Percentiles rank a stretch among this genome's conserved stretches.
Conservation (phyloP, 2,113 vertebrate genomes). For the Nanorana parkeri region DNA sequence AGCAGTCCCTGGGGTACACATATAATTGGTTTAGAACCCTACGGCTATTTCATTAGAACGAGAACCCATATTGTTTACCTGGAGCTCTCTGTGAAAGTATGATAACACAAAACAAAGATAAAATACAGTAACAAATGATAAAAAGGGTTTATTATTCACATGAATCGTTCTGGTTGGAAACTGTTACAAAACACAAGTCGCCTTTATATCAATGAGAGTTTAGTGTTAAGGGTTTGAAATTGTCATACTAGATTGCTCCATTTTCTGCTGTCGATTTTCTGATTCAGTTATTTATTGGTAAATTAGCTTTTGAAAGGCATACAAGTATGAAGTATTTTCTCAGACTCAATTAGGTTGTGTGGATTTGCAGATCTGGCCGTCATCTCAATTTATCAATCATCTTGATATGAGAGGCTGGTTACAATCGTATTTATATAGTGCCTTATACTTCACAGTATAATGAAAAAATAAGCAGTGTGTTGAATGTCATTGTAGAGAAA, state of each 20-base stretch:
- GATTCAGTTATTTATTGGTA: slow-evolving; percentile 44
- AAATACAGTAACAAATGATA: neutral
- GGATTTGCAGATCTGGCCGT: slow-evolving; percentile 20
- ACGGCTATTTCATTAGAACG: too few relatives aligned
- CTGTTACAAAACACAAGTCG: neutral
- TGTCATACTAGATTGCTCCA: slow-evolving; percentile 27
- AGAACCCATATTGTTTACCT: neutral
- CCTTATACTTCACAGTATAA: neutral
- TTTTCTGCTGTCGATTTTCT: slow-evolving; percentile 45
- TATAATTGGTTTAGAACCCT: too few relatives aligned
- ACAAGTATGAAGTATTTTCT: slow-evolving; percentile 14
- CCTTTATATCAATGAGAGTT: slow-evolving; percentile 31
- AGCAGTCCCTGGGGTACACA: too few relatives aligned
- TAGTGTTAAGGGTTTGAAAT: slow-evolving; percentile 15
- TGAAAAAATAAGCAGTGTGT: neutral
- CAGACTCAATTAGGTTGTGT: slow-evolving; percentile 21
- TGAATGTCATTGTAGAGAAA: slow-evolving; percentile 1
- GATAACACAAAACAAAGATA: neutral
- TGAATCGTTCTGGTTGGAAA: slow-evolving; percentile 12
- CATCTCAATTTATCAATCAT: slow-evolving; percentile 27
- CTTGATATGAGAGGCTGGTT: slow-evolving; percentile 3
- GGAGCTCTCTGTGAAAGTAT: neutral
- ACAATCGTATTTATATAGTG: neutral
- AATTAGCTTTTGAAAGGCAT: slow-evolving; percentile 27
- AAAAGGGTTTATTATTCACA: slow-evolving; percentile 7